Conservation (phyloP, 2,113 vertebrate genomes). For the Suricata suricatta region DNA sequence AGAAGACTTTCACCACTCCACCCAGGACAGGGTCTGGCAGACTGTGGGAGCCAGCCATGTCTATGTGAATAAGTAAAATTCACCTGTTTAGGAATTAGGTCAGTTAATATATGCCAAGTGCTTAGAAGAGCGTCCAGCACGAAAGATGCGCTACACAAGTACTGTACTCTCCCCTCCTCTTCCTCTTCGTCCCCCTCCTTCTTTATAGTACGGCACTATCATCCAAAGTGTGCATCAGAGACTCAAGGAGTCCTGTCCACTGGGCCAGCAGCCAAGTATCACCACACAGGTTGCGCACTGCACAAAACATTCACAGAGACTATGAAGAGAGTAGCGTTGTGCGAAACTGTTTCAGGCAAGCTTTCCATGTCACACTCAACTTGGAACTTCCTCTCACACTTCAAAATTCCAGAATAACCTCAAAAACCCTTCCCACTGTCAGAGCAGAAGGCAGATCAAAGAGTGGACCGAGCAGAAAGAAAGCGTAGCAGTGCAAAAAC, state of each 20-base stretch:
- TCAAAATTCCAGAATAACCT: slow-evolving; percentile 54
- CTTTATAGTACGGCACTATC: neutral
- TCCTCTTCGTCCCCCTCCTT: neutral
- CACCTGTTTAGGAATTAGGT: neutral
- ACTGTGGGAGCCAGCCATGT: neutral
- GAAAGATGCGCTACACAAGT: neutral
- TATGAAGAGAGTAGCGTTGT: neutral
- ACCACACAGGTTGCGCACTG: rapidly evolving
- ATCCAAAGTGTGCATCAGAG: neutral
- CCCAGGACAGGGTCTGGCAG: too few species aligned
- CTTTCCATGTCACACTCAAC: neutral
- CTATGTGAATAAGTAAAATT: neutral
- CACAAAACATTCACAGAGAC: neutral
- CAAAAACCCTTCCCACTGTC: neutral
- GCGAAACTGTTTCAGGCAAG: neutral
- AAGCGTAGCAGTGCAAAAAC: neutral
- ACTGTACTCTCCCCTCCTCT: neutral
- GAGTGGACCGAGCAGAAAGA: slow-evolving; percentile 28
- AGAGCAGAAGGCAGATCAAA: slow-evolving; percentile 56
- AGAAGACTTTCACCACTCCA: neutral
- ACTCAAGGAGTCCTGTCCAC: neutral
- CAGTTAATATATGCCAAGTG: neutral
- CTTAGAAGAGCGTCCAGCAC: neutral
- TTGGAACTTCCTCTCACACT: slow-evolving; percentile 24
- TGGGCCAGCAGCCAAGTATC: neutral